Base-by-base conservation (phyloP, 64 coral and sea anemone genomes). In the Astreopora myriophthalma region DNA sequence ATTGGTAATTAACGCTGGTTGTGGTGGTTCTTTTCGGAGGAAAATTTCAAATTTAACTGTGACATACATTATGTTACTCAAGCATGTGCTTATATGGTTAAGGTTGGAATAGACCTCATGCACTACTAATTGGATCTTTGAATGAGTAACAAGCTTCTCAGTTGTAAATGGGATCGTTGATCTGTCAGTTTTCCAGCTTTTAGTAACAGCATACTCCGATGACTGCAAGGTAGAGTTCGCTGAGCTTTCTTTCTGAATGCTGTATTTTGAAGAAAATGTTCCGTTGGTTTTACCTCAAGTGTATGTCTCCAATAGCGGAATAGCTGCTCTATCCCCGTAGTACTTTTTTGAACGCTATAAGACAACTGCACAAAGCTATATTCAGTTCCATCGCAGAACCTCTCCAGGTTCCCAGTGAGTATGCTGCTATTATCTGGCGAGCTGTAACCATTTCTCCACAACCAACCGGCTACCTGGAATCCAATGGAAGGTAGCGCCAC, bases 371-470 rank as follows among this genome's bases (percentile, higher is more conserved):
- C 63, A 51, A 90, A 90, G 30, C 74, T 64, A 63, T 90, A 90
- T 80, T 80, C 75, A 40, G 60, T 76, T 23, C 74, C 61, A 27
- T 39, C 80, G 35, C 49, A 37, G 29, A 66, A 67, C 5, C 19
- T 35, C 24, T 30, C 44, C 13, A 90, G 31, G 19, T 58, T 34
- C 17, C 58, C 58, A 20, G 74, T 90, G 37, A 58, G 55, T 6
- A 28, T 35, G 33, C 72, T 75, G 30, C 46, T 77, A 23, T 55
- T 80, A 19, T 48, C 42, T 36, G 57, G 16, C 26, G 36, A 66
- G 5, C 57, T n/a, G 36, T 89, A 89, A 0, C 87, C 87, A n/a
- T 65, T 78, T 22, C 11, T 78, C 87, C 74, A 89, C 14, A 89
- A 8, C 87, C 87, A 89, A 0, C 73, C 71, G 2, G 87, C 74